Percentiles rank a stretch among this genome's conserved stretches.
These are phyloP conservation scores for Danio kyathit DNA, from an alignment of 2,797 vertebrate genomes.

Conservation along the genomic window DNA sequence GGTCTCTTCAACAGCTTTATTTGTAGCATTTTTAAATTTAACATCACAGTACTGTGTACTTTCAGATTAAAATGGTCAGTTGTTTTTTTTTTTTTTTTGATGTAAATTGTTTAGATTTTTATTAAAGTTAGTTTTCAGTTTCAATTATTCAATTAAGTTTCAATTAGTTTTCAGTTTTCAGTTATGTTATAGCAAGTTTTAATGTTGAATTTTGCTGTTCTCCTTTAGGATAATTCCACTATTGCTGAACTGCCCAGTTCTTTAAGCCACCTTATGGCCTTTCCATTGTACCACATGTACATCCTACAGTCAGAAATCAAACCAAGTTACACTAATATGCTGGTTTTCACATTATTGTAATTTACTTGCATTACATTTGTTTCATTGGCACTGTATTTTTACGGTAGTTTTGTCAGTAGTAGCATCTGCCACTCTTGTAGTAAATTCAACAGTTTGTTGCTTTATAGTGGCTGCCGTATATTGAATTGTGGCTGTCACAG, in stretches of 20 bases:
- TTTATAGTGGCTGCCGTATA: background rate
- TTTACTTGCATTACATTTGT: background rate
- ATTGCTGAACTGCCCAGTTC: background rate
- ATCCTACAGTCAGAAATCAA: background rate
- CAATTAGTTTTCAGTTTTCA: too few species aligned
- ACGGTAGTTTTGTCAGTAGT: background rate
- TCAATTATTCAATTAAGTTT: too few species aligned
- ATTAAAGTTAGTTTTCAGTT: too few species aligned
- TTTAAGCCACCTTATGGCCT: background rate
- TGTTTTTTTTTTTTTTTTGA: too few species aligned
- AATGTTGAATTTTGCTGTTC: background rate
- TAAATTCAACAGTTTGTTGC: background rate
- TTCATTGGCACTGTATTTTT: background rate
- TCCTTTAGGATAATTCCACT: background rate
- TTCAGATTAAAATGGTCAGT: too few species aligned
- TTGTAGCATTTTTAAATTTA: too few species aligned
- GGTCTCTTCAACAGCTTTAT: too few species aligned
- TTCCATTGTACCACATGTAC: background rate
- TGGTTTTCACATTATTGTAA: background rate
- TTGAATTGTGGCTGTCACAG: background rate
- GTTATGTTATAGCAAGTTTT: background rate
- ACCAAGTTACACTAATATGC: background rate
- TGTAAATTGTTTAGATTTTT: too few species aligned
- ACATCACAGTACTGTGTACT: too few species aligned
- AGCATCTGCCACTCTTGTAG: background rate